Conservation (phyloP, 2,888 invertebrate genomes). For the Maniola hyperantus region DNA sequence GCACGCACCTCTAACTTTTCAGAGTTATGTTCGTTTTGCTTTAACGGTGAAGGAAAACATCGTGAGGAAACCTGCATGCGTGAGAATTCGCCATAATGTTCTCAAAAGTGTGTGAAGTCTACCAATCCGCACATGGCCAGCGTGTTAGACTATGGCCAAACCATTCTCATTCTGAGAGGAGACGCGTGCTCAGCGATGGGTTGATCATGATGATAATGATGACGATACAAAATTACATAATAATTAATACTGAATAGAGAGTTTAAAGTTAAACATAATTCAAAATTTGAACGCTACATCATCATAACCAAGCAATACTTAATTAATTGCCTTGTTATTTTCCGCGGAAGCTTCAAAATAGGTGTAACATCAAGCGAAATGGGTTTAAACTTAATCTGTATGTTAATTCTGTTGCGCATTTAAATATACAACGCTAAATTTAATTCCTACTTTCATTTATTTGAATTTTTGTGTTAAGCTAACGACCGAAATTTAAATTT, state of each 20-base stretch:
- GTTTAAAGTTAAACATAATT: conserved; percentile 4
- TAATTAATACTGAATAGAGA: not conserved
- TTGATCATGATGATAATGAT: no score
- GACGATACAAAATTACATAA: no score
- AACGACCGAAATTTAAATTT: not conserved
- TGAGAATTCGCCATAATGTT: no score
- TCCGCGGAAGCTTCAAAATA: not conserved
- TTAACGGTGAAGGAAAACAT: no score
- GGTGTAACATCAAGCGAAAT: not conserved
- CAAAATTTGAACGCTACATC: not conserved
- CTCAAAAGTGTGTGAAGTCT: no score
- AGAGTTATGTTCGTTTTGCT: no score
- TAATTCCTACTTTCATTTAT: conserved; percentile 32
- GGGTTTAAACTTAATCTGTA: conserved; percentile 2
- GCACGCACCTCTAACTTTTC: no score
- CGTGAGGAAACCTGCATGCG: no score
- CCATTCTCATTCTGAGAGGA: no score
- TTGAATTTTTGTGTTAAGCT: conserved; percentile 30
- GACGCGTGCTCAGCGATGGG: no score
- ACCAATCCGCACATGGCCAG: no score
- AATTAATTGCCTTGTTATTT: not conserved
- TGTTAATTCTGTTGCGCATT: conserved; percentile 22
- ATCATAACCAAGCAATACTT: not conserved
- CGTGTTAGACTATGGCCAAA: no score
- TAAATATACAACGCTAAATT: conserved; percentile 19